Base-by-base conservation (phyloP, 2,797 vertebrate genomes). In the Glyptemys insculpta region DNA sequence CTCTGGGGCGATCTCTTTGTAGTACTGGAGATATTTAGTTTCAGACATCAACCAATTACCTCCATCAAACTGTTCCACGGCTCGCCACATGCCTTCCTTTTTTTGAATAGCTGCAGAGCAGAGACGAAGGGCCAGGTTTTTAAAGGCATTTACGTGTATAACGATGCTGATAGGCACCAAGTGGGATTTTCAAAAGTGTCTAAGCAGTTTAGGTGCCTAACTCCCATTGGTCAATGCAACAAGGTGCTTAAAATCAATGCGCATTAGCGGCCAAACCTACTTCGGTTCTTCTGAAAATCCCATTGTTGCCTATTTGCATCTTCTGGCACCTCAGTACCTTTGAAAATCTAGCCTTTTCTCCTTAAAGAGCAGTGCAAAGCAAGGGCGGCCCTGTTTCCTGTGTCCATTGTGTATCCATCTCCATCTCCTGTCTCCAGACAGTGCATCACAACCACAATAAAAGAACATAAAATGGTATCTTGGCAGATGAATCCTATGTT, bases 141-240 rank as follows among this genome's bases (percentile, higher is more conserved):
- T 31, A 29, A 31, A 1, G 2, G 34, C 12, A 8, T 0, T 0
- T 21, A 62, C 47, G 50, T 8, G 3, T 12, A 12, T 14, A 0
- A 0, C n/a, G 34, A 1, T 37, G 47, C 1, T 0, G 83, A 74
- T 54, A 50, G 90, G 1, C 76, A 49, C 49, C 49, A 8, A 4
- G 0, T 19, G 80, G 54, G 11, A n/a, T 0, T 1, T 6, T 34
- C 57, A 0, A 0, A 18, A 4, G 29, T 5, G 15, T 14, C 37
- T 3, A 0, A 0, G 0, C 0, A 0, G 3, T 0, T 4, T 21
- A 47, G 34, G 9, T 34, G 23, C 23, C 34, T n/a, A 34, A 62
- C 59, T 15, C 59, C 59, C 31, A 34, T 62, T 34, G 59, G 31
- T n/a, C 31, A 34, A 8, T 62, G 59, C 34, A 34, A 62, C 31